Conservation (phyloP, 2,888 invertebrate species). For the Lepeophtheirus nordmannii region DNA sequence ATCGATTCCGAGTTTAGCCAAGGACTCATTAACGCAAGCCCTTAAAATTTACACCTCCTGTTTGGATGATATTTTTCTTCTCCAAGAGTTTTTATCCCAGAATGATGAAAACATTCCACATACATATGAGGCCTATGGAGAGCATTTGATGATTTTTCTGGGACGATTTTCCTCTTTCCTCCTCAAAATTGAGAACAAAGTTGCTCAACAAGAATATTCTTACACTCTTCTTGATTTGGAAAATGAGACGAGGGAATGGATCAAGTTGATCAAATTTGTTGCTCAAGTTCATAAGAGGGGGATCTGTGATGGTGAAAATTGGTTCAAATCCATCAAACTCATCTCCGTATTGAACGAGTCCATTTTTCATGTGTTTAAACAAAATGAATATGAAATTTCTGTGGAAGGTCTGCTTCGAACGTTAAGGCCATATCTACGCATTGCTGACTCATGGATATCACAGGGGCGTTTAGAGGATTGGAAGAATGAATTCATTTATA, state of each 20-base stretch:
- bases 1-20: slow-evolving; percentile 4
- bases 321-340: not conserved
- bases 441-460: slow-evolving; percentile 14
- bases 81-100: not conserved
- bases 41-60: not conserved
- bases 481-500: slow-evolving; percentile 17
- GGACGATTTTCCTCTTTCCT: not conserved
- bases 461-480: slow-evolving; percentile 19
- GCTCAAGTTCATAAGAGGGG: not conserved
- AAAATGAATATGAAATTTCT: not conserved
- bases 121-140: slow-evolving; percentile 22
- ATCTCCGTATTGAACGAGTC: slow-evolving; percentile 2
- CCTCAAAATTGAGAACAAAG: slow-evolving; percentile 3
- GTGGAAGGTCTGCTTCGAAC: slow-evolving; percentile 8
- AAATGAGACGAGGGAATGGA: not conserved
- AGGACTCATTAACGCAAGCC: not conserved
- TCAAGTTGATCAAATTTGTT: slow-evolving; percentile 6
- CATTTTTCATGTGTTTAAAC: not conserved
- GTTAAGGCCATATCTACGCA: slow-evolving; percentile 13
- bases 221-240: slow-evolving; percentile 13
- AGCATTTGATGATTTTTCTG: not conserved
- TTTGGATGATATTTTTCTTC: not conserved
- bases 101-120: not conserved
- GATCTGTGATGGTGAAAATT: slow-evolving; percentile 5
- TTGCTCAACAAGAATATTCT: not conserved